Conservation (phyloP, 1,140 invertebrate species). For the Formica selysi region DNA sequence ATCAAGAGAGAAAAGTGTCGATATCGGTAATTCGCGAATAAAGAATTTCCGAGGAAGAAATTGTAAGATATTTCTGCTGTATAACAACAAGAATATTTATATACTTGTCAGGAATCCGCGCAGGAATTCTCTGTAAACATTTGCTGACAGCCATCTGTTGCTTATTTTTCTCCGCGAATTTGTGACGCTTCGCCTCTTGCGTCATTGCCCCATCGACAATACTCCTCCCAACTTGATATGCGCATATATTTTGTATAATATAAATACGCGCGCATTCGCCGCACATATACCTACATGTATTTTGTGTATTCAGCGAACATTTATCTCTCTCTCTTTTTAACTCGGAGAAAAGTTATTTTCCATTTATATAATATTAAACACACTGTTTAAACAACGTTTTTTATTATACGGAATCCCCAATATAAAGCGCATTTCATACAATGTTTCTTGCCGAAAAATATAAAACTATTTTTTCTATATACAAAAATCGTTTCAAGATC, state of each 20-base stretch:
- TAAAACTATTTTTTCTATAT: not conserved
- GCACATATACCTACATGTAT: not conserved
- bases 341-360: slow-evolving; percentile 14
- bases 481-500: slow-evolving; percentile 21
- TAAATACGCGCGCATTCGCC: not conserved
- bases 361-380: slow-evolving; percentile 32
- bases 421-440: slow-evolving; percentile 28
- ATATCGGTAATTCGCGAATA: not conserved
- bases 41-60: slow-evolving; percentile 12
- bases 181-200: slow-evolving; percentile 50
- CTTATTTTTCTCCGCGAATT: slow-evolving; percentile 57
- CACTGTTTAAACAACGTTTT: slow-evolving; percentile 26
- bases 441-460: not conserved
- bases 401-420: not conserved
- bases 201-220: slow-evolving; percentile 53
- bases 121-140: slow-evolving; percentile 66
- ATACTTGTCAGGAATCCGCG: slow-evolving; percentile 47
- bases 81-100: slow-evolving; percentile 65
- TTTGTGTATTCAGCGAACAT: not conserved
- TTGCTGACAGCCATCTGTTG: slow-evolving; percentile 65
- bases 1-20: not conserved
- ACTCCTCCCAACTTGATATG: slow-evolving; percentile 29
- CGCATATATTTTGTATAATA: slow-evolving; percentile 32
- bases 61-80: slow-evolving; percentile 2
- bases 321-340: not conserved